phyloP scores from a whole-genome alignment of 30 jellyfish, hydroid and myxozoan species.

The Turritopsis dohrnii region DNA sequence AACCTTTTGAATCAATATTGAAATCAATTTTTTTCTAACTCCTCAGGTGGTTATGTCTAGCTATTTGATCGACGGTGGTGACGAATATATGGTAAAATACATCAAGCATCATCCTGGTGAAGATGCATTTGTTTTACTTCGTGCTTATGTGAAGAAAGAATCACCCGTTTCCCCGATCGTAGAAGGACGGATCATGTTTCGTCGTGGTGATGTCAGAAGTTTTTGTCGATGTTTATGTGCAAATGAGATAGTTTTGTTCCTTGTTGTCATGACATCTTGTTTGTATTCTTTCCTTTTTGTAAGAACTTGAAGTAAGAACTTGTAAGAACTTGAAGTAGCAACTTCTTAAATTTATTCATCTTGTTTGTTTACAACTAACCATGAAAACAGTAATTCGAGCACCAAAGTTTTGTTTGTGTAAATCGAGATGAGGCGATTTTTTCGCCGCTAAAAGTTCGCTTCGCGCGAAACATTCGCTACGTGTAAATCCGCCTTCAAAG shows the following conservation, averaged over 20 bases:
- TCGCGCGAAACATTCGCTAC: too few relatives aligned
- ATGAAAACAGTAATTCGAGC: too few relatives aligned
- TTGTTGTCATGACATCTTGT: background rate
- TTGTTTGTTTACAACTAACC: too few relatives aligned
- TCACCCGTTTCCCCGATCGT: conserved; percentile 55
- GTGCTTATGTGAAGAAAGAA: conserved; percentile 42
- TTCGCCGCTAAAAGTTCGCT: too few relatives aligned
- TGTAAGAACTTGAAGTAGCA: too few relatives aligned
- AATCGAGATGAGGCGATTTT: too few relatives aligned
- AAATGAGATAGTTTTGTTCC: background rate
- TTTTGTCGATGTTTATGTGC: background rate
- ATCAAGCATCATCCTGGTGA: conserved; percentile 73
- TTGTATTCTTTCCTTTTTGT: background rate
- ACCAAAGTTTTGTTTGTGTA: too few relatives aligned
- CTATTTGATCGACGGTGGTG: conserved; percentile 78
- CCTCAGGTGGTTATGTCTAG: conserved; percentile 54
- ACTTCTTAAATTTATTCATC: too few relatives aligned
- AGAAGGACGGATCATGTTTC: conserved; percentile 65
- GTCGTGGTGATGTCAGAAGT: background rate
- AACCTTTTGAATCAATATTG: background rate
- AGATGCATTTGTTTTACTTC: conserved; percentile 44
- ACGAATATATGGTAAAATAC: conserved; percentile 37
- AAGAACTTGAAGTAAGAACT: background rate
- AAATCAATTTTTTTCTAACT: background rate
- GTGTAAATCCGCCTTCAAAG: too few relatives aligned